Conservation (phyloP, 2,113 vertebrate species). For the Vicugna pacos region DNA sequence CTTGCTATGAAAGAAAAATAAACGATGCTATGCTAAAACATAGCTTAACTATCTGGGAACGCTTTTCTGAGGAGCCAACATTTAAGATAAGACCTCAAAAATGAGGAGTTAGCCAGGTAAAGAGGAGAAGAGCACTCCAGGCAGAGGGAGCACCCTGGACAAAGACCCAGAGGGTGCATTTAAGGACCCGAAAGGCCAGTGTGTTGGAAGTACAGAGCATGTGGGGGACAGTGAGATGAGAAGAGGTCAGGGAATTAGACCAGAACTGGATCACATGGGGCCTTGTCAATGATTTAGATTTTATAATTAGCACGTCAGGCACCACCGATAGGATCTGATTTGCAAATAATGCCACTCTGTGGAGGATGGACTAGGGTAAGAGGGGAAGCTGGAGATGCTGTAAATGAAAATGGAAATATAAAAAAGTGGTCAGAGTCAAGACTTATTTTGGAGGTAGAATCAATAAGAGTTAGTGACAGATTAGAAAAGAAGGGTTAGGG, state of each 20-base stretch:
- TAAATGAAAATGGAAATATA: not conserved
- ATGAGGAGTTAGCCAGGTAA: not conserved
- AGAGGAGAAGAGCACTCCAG: not conserved
- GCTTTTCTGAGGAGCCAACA: not conserved
- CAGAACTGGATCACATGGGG: not conserved
- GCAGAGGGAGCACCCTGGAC: not conserved
- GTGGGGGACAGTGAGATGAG: too few species aligned
- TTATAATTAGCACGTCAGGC: not conserved
- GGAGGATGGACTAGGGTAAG: not conserved
- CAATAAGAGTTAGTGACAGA: not conserved
- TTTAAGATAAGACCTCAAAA: not conserved
- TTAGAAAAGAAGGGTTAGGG: not conserved
- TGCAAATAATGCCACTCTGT: not conserved
- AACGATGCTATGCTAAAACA: not conserved
- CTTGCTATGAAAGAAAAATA: not conserved
- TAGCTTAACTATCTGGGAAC: not conserved
- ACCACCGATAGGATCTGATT: not conserved
- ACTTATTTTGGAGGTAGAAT: not conserved
- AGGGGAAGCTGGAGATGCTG: not conserved
- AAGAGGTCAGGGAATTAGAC: not conserved
- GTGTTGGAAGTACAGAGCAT: not conserved
- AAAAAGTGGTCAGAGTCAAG: not conserved
- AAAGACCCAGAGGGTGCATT: not conserved
- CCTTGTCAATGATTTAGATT: not conserved
- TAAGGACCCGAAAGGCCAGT: not conserved